These are phyloP conservation scores for Amniataba percoides DNA, from an alignment of 2,797 vertebrate species.

Conservation along the genomic window DNA sequence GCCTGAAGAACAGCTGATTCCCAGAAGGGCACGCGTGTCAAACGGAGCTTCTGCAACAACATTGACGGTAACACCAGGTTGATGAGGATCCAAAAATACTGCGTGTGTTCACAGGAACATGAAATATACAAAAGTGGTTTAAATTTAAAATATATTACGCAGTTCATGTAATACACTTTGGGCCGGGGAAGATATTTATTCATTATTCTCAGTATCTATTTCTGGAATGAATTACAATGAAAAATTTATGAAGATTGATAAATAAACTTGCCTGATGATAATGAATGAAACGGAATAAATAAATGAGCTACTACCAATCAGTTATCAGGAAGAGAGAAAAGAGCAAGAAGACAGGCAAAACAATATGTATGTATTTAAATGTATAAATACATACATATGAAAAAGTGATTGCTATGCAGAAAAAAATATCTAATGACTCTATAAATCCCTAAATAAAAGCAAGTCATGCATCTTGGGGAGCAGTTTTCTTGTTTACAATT, in stretches of 20 bases:
- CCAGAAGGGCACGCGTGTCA: slow-evolving; percentile 62
- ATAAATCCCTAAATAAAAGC: neutral
- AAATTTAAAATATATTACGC: neutral
- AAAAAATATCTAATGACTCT: neutral
- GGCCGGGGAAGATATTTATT: no score
- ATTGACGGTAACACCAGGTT: neutral
- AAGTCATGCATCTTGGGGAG: neutral
- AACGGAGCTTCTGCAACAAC: slow-evolving; percentile 27
- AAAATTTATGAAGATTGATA: neutral
- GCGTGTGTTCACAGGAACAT: neutral
- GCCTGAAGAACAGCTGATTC: slow-evolving; percentile 60
- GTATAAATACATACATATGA: neutral
- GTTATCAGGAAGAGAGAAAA: neutral
- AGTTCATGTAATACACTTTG: neutral
- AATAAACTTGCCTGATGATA: neutral
- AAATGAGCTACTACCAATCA: neutral
- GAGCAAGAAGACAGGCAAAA: neutral
- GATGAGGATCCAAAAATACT: neutral
- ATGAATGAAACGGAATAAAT: neutral
- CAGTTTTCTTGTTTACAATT: slow-evolving; percentile 7
- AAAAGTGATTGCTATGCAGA: neutral
- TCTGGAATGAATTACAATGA: neutral
- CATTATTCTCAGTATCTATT: neutral
- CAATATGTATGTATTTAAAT: neutral
- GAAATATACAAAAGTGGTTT: neutral